phyloP scores from a whole-genome alignment of 2,113 vertebrate species.

The Baryphthengus martii region DNA sequence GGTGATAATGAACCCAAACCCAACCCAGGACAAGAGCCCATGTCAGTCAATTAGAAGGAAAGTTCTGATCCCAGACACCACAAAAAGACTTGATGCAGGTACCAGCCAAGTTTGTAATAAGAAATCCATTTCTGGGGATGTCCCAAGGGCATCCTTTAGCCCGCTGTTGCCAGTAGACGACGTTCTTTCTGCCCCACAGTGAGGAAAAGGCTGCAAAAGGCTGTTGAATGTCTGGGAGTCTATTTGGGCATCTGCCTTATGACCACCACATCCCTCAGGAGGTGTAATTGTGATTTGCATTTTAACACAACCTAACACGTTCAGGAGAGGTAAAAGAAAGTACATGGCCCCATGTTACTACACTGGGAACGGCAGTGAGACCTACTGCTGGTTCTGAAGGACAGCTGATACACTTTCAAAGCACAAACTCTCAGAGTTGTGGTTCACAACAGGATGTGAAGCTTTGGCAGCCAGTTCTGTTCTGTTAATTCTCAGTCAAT shows the following conservation, averaged over 20 bases:
- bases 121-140: not conserved
- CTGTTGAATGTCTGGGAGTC: not conserved
- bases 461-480: not conserved
- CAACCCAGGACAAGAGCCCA: not conserved
- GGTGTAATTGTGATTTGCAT: not conserved
- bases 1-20: no score
- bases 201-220: not conserved
- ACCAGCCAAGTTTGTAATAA: not conserved
- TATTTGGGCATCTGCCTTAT: not conserved
- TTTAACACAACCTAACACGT: not conserved
- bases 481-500: constrained; percentile 25
- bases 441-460: not conserved
- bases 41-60: not conserved
- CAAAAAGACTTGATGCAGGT: not conserved
- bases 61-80: not conserved
- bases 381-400: not conserved
- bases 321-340: not conserved
- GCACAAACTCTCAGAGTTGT: not conserved
- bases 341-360: not conserved
- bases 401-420: not conserved
- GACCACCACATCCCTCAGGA: not conserved
- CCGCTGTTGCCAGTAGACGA: not conserved
- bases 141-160: not conserved
- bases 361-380: not conserved
- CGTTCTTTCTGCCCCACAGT: not conserved